A percentile compares a stretch with the other conserved stretches of the same genome.
Evolutionary conservation across 2,113 vertebrate species (phyloP).

Genomic region (Heterotis niloticus): DNA sequence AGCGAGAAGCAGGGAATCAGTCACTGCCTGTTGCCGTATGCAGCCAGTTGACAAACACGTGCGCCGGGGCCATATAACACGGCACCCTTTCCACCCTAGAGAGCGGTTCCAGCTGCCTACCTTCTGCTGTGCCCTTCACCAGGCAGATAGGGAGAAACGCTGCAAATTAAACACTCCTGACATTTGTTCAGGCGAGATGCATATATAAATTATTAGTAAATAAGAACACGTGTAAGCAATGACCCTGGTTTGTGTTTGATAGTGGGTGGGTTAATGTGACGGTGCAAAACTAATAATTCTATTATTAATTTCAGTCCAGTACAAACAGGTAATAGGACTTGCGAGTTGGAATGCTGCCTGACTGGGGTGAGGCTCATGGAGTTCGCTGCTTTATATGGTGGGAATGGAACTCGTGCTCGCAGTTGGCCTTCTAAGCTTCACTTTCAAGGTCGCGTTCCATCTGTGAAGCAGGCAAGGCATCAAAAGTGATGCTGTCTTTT

Average conservation of each 20-base stretch:
- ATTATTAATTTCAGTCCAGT: too few relatives aligned
- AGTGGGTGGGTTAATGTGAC: neutral
- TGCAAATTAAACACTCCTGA: neutral
- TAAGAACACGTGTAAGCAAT: neutral
- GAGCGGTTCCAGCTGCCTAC: neutral
- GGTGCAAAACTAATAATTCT: too few relatives aligned
- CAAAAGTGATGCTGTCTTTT: too few relatives aligned
- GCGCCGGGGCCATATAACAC: too few relatives aligned
- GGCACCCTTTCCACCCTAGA: neutral
- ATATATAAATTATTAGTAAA: neutral
- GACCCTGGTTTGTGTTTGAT: neutral
- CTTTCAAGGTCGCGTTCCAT: conserved; percentile 35
- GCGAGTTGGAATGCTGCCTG: neutral
- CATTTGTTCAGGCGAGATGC: neutral
- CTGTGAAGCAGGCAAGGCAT: neutral
- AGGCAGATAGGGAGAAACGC: neutral
- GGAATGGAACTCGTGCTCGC: too few relatives aligned
- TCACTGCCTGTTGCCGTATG: neutral
- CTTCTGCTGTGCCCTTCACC: neutral
- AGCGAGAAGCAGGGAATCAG: neutral
- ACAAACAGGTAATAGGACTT: too few relatives aligned
- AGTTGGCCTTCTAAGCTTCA: neutral
- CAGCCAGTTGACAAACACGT: neutral
- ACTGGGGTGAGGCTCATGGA: conserved; percentile 12
- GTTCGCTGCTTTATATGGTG: too few relatives aligned